A percentile compares a stretch with the other conserved stretches of the same genome.
Evolutionary conservation across 2,797 vertebrate species (phyloP).

Genomic region (Sciurus carolinensis): DNA sequence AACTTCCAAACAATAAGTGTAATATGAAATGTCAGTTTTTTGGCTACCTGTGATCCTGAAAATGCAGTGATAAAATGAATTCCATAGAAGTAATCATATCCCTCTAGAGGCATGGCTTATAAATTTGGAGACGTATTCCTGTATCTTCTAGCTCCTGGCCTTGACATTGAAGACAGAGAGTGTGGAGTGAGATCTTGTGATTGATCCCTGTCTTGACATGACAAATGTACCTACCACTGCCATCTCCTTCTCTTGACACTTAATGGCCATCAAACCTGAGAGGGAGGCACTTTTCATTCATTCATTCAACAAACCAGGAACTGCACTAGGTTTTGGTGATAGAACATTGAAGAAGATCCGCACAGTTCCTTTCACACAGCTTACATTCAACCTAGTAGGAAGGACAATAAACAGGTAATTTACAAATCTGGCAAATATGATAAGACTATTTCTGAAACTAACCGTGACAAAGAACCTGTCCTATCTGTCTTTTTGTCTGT

Average conservation of each 20-base stretch:
- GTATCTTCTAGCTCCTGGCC: background rate
- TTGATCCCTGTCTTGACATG: background rate
- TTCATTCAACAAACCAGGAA: background rate
- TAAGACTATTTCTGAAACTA: background rate
- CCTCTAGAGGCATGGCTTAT: background rate
- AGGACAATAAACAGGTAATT: background rate
- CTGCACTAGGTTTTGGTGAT: background rate
- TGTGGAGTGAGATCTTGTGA: background rate
- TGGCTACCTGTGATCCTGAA: background rate
- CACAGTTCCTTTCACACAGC: background rate
- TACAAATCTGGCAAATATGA: background rate
- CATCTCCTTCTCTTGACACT: background rate
- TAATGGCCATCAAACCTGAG: background rate
- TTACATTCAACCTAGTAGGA: background rate
- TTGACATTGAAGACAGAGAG: background rate
- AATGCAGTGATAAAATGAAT: constrained; percentile 7
- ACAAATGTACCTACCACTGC: background rate
- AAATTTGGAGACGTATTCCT: background rate
- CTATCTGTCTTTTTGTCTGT: background rate
- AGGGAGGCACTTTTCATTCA: background rate
- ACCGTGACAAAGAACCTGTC: background rate
- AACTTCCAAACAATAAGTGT: constrained; percentile 27
- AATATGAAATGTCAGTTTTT: constrained; percentile 32
- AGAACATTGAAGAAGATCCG: background rate
- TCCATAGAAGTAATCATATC: background rate